phyloP scores from a whole-genome alignment of 2,797 vertebrate species.

The Betta splendens region DNA sequence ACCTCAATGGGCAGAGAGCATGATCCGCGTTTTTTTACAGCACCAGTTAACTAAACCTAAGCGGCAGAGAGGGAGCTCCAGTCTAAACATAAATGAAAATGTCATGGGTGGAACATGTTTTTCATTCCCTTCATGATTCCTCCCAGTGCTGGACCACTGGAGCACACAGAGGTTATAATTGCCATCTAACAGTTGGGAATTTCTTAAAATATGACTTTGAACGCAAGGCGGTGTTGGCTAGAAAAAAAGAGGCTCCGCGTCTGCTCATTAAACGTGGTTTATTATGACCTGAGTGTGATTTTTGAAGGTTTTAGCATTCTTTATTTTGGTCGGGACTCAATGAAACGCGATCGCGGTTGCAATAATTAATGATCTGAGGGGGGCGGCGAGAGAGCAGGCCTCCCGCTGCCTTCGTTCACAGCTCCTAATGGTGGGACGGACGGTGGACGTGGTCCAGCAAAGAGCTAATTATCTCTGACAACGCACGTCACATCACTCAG shows the following conservation, averaged over 20 bases:
- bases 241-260: too few species aligned
- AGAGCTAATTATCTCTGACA: slow-evolving; percentile 75
- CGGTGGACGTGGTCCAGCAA: slow-evolving; percentile 44
- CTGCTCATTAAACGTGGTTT: slow-evolving; percentile 45
- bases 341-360: slow-evolving; percentile 5
- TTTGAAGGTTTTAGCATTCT: slow-evolving; percentile 6
- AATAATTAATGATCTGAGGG: slow-evolving; percentile 35
- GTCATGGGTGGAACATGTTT: slow-evolving; percentile 24
- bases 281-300: slow-evolving; percentile 15
- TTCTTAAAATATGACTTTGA: slow-evolving; percentile 37
- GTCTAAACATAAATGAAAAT: slow-evolving; percentile 42
- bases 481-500: slow-evolving; percentile 70
- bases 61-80: slow-evolving; percentile 2
- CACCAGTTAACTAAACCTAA: slow-evolving; percentile 41
- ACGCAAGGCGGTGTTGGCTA: slow-evolving; percentile 16
- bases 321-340: slow-evolving; percentile 10
- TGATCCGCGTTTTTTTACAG: slow-evolving; percentile 30
- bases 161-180: slow-evolving; percentile 56
- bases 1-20: slow-evolving; percentile 38
- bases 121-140: slow-evolving; percentile 9
- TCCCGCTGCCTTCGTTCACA: slow-evolving; percentile 31
- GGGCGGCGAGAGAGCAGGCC: slow-evolving; percentile 30
- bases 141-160: slow-evolving; percentile 24
- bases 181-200: slow-evolving; percentile 47
- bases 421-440: slow-evolving; percentile 43